A percentile compares a stretch with the other conserved stretches of the same genome.
Evolutionary conservation across 2,888 invertebrate species (phyloP).

Genomic region (Noctua janthe): DNA sequence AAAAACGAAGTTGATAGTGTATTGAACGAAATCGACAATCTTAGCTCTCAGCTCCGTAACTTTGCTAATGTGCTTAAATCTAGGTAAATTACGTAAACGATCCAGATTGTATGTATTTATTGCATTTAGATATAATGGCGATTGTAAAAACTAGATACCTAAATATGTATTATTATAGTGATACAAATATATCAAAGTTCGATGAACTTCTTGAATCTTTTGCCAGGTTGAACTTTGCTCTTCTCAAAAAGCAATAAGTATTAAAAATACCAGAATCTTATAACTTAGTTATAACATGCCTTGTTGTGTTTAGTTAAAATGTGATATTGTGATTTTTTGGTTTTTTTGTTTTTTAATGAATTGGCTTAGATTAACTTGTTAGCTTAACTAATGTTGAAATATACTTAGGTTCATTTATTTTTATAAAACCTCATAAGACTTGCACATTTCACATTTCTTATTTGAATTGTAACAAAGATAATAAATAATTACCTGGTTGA

Average conservation of each 20-base stretch:
- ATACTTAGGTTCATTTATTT: conserved; percentile 87
- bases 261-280: conserved; percentile 80
- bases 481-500: conserved; percentile 86
- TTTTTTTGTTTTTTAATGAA: conserved; percentile 80
- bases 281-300: conserved; percentile 78
- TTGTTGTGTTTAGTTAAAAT: conserved; percentile 88
- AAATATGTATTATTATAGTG: conserved; percentile 80
- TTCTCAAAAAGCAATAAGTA: conserved; percentile 83
- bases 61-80: conserved; percentile 90
- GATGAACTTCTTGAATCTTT: conserved; percentile 76
- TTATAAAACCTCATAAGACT: conserved; percentile 85
- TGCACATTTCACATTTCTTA: conserved; percentile 86
- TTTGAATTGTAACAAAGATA: conserved; percentile 85
- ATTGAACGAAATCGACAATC: conserved; percentile 81
- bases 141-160: conserved; percentile 86
- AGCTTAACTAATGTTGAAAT: conserved; percentile 81
- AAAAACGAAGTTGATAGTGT: conserved; percentile 87
- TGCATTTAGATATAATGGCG: conserved; percentile 88
- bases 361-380: conserved; percentile 81
- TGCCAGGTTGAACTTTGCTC: conserved; percentile 77
- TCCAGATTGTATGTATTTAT: conserved; percentile 88
- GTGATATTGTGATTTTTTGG: conserved; percentile 86
- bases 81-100: conserved; percentile 82
- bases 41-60: conserved; percentile 84
- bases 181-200: conserved; percentile 81